phyloP scores from a whole-genome alignment of 2,113 vertebrate genomes.

The Malurus alboscapulatus region DNA sequence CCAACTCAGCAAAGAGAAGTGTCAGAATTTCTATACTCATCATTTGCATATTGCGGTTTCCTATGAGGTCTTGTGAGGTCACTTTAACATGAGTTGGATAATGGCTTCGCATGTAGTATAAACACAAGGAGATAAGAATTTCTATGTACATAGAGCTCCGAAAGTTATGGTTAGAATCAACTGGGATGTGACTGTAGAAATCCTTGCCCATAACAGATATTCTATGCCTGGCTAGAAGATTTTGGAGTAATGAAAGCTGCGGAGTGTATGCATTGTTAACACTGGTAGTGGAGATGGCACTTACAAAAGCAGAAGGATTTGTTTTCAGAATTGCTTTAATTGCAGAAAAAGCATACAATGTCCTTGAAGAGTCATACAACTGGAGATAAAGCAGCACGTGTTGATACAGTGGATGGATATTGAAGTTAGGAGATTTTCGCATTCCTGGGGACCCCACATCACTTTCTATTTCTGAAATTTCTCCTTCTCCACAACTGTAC shows the following conservation, averaged over 20 bases:
- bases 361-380: conserved; percentile 92
- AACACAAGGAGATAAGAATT: conserved; percentile 94
- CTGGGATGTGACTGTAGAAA: conserved; percentile 95
- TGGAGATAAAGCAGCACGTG: conserved; percentile 97
- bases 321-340: conserved; percentile 93
- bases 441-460: conserved; percentile 89
- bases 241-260: conserved; percentile 93
- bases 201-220: conserved; percentile 98
- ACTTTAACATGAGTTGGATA: conserved; percentile 92
- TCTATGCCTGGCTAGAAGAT: conserved; percentile 93
- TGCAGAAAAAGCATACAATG: conserved; percentile 92
- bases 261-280: conserved; percentile 96
- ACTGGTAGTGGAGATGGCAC: conserved; percentile 96
- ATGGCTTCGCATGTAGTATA: conserved; percentile 94
- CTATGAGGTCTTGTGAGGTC: conserved; percentile 88
- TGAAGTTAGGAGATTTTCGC: conserved; percentile 82
- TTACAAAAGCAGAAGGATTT: conserved; percentile 89
- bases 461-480: conserved; percentile 97
- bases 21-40: conserved; percentile 96
- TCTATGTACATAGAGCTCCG: conserved; percentile 98
- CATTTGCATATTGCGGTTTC: conserved; percentile 97
- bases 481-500: conserved; percentile 98
- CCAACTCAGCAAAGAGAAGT: conserved; percentile 91
- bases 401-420: conserved; percentile 96
- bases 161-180: conserved; percentile 93